phyloP scores from a whole-genome alignment of 1,140 invertebrate genomes.

The Berghia stephanieae region DNA sequence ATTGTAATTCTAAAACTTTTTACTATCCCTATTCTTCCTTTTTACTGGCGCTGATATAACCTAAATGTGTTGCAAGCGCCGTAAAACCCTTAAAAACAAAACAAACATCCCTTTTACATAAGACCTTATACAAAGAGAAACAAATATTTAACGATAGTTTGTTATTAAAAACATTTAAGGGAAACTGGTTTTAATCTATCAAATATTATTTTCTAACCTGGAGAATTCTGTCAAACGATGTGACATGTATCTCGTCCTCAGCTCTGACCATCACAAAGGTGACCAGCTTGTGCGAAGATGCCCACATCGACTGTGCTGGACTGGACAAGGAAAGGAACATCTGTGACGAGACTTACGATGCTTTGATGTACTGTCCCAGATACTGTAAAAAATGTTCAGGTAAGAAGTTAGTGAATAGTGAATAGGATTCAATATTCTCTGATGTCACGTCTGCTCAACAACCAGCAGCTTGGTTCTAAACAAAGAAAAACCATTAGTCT shows the following conservation, averaged over 20 bases:
- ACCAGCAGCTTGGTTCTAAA: no score
- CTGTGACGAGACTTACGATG: not conserved
- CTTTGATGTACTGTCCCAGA: constrained; percentile 5
- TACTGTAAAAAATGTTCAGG: constrained; percentile 15
- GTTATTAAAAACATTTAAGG: no score
- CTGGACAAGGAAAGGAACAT: constrained; percentile 15
- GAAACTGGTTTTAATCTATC: not conserved
- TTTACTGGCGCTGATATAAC: no score
- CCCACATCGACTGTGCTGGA: constrained; percentile 12
- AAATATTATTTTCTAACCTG: no score
- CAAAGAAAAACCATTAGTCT: no score
- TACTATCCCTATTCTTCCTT: no score
- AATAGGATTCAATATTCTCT: not conserved
- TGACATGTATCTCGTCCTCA: not conserved
- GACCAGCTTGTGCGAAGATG: constrained; percentile 1
- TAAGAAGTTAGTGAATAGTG: not conserved
- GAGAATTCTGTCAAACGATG: not conserved
- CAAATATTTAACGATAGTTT: not conserved
- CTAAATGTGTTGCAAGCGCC: no score
- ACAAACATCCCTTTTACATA: no score
- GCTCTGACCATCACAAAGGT: not conserved
- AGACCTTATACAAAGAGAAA: not conserved
- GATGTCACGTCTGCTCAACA: no score
- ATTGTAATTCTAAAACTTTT: no score
- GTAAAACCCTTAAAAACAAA: no score